These are phyloP conservation scores for Enteromius trimaculatus DNA, from an alignment of 2,797 vertebrate species.

Conservation along the genomic window DNA sequence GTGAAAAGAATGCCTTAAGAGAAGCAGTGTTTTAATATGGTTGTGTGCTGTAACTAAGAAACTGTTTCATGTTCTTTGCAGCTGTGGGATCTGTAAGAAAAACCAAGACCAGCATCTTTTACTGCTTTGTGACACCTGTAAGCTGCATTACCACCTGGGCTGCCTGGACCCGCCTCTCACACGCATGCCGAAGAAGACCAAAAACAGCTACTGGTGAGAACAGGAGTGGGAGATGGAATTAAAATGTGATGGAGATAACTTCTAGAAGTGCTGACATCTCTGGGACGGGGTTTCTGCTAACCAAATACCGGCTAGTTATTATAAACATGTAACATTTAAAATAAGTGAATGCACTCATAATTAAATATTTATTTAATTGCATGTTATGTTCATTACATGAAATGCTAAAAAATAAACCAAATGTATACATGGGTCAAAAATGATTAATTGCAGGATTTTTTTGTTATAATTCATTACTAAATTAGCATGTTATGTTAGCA, in stretches of 20 bases:
- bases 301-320: background rate
- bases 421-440: background rate
- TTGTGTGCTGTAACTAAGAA: constrained; percentile 36
- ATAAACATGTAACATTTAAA: background rate
- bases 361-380: background rate
- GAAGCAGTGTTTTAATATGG: background rate
- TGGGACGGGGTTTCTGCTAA: background rate
- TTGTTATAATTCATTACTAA: background rate
- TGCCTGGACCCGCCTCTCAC: constrained; percentile 97
- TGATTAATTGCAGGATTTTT: background rate
- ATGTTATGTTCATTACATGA: background rate
- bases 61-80: constrained; percentile 66
- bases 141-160: constrained; percentile 97
- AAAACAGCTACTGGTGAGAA: constrained; percentile 98
- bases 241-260: background rate
- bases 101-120: constrained; percentile 97
- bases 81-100: constrained; percentile 99
- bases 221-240: background rate
- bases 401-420: background rate
- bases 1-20: background rate
- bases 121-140: constrained; percentile 95
- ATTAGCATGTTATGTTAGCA: background rate
- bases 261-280: background rate
- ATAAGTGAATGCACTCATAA: background rate
- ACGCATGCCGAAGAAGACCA: constrained; percentile 98